Base-by-base conservation (phyloP, 2,888 invertebrate species). In the Trachelus troglodyta region DNA sequence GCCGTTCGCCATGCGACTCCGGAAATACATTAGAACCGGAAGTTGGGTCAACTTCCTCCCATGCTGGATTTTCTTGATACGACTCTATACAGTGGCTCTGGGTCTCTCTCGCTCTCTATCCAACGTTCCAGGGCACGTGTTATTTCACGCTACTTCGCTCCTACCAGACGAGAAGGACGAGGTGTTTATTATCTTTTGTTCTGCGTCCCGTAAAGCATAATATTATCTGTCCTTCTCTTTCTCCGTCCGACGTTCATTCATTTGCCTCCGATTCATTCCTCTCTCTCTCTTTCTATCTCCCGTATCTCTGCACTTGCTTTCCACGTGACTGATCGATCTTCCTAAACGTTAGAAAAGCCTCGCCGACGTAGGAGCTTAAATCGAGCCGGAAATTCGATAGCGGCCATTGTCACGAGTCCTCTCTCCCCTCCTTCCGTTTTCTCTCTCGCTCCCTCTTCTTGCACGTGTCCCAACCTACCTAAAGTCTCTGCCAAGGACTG, bases 11-110 rank as follows among this genome's bases (percentile, higher is more conserved):
- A 81, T 79, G 77, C 77, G 82, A 82, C 79, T 76, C 86, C 88
- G 90, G 90, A 90, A 89, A 86, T 90, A 87, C 88, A 88, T 89
- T 89, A 89, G 85, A 88, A 86, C 85, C 88, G 90, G 89, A 90
- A 85, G 89, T 86, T 83, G 83, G 84, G 81, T 83, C 83, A 84
- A 85, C 85, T 88, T 88, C 85, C 87, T 80, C 76, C 80, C 79
- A 35, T 73, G 81, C 69, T 37, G 3, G 56, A 68, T 74, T n/a
- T 69, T 30, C 69, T 75, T n/a, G 73, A 73, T 71, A 76, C 71
- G 74, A 77, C 56, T 76, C 75, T 79, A 75, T 71, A 76, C 74
- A n/a, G 74, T 11, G 34, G 34, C 76, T 74, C 73, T 4, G 31
- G 73, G 2, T 40, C 77, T 75, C 12, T 56, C 56, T 69, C 68